Percentiles rank a stretch among this genome's conserved stretches.
phyloP scores from a whole-genome alignment of 2,888 invertebrate genomes.

The Muscina levida region DNA sequence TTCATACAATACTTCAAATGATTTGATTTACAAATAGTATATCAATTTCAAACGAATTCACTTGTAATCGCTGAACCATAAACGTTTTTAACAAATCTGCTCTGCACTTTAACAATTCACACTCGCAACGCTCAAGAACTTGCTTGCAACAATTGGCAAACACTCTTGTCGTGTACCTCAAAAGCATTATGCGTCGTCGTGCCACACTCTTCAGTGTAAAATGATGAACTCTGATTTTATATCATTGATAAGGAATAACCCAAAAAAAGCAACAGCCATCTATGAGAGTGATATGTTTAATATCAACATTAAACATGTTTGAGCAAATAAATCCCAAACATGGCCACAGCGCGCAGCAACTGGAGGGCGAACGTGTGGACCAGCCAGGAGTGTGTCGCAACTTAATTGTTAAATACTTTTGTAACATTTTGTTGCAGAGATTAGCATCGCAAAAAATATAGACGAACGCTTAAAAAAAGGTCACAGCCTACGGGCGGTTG shows the following conservation, averaged over 20 bases:
- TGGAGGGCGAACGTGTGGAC: slow-evolving; percentile 31
- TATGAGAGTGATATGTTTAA: slow-evolving; percentile 32
- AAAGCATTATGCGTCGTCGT: background rate
- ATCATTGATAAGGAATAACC: background rate
- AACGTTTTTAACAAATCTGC: background rate
- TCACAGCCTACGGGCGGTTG: background rate
- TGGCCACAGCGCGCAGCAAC: slow-evolving; percentile 10
- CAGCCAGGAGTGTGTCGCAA: slow-evolving; percentile 73
- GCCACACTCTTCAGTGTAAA: slow-evolving; percentile 2
- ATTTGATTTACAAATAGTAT: no score
- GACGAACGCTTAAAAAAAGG: slow-evolving; percentile 25
- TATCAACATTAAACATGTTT: slow-evolving; percentile 24
- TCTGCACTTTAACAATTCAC: background rate
- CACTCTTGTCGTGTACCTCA: background rate
- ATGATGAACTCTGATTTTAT: slow-evolving; percentile 14
- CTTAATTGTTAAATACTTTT: slow-evolving; percentile 80
- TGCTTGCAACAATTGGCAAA: background rate
- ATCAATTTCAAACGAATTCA: slow-evolving; percentile 17
- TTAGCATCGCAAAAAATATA: slow-evolving; percentile 75
- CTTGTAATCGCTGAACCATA: slow-evolving; percentile 1
- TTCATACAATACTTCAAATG: no score
- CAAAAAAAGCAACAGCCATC: background rate
- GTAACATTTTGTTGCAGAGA: slow-evolving; percentile 78
- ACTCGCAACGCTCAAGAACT: background rate
- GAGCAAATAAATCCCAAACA: slow-evolving; percentile 28